Conservation (phyloP, 2,888 invertebrate species). For the Nomada fabriciana region DNA sequence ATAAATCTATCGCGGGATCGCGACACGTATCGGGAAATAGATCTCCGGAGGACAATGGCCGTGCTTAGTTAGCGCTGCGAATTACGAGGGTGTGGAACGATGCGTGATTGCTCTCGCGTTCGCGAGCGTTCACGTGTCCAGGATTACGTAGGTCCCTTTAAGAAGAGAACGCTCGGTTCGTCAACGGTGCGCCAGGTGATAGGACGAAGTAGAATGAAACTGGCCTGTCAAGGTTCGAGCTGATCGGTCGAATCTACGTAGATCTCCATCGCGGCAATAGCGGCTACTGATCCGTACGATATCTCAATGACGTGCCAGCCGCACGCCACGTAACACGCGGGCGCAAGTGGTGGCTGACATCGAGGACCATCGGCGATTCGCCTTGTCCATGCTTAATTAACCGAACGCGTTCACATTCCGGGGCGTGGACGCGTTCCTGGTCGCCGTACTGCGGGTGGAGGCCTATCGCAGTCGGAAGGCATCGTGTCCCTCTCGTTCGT, state of each 20-base stretch:
- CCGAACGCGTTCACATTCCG: slow-evolving; percentile 52
- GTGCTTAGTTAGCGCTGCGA: slow-evolving; percentile 11
- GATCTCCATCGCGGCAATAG: slow-evolving; percentile 48
- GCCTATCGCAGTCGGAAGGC: background rate
- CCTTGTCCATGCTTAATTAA: slow-evolving; percentile 61
- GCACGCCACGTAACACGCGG: slow-evolving; percentile 29
- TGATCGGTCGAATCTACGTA: slow-evolving; percentile 55
- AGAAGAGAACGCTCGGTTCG: no score
- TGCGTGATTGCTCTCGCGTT: background rate
- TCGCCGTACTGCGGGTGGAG: background rate
- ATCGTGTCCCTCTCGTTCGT: slow-evolving; percentile 7
- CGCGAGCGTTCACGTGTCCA: background rate
- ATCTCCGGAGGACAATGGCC: slow-evolving; percentile 44
- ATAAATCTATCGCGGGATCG: slow-evolving; percentile 60
- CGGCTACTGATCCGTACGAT: slow-evolving; percentile 58
- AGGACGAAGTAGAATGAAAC: background rate
- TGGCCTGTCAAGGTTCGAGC: slow-evolving; percentile 21
- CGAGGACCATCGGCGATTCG: slow-evolving; percentile 59
- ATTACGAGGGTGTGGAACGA: slow-evolving; percentile 42
- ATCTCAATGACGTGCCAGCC: slow-evolving; percentile 48
- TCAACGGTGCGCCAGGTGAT: background rate
- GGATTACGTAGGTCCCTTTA: no score
- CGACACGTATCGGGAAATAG: slow-evolving; percentile 32
- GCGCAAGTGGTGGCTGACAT: slow-evolving; percentile 40
- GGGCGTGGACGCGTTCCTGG: slow-evolving; percentile 32